Conservation (phyloP, 2,888 invertebrate species). For the Hybos culiciformis region DNA sequence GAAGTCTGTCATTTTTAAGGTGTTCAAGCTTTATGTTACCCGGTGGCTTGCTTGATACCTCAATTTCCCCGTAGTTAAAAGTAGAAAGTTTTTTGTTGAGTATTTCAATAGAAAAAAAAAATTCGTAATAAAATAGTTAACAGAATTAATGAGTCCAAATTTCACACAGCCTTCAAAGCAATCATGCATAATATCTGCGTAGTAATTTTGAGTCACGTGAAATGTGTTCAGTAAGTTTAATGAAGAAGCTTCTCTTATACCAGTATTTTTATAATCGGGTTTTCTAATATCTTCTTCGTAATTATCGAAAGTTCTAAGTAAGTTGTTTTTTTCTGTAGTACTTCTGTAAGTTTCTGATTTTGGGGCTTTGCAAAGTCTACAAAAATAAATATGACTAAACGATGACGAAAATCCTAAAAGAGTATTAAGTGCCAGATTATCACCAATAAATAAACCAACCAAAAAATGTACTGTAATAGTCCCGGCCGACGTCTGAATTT, state of each 20-base stretch:
- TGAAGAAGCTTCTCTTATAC: slow-evolving; percentile 1
- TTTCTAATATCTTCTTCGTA: background rate
- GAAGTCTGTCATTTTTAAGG: background rate
- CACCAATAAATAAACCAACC: background rate
- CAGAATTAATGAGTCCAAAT: background rate
- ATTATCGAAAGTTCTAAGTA: background rate
- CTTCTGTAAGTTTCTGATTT: background rate
- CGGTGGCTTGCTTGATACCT: background rate
- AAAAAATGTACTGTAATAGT: slow-evolving; percentile 1
- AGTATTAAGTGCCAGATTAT: background rate
- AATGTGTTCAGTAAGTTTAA: background rate
- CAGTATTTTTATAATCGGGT: background rate
- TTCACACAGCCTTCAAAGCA: background rate
- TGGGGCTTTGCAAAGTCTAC: background rate
- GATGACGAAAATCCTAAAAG: background rate
- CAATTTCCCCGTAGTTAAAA: background rate
- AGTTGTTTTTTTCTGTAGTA: background rate
- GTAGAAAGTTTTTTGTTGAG: background rate
- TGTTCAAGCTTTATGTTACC: background rate
- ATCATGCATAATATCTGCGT: slow-evolving; percentile 3
- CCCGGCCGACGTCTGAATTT: background rate
- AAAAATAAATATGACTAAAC: background rate
- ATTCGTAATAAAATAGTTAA: slow-evolving; percentile 3
- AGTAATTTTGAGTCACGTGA: background rate
- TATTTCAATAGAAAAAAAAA: background rate